Evolutionary conservation across 2,113 vertebrate species (phyloP).

Genomic region (Python bivittatus): DNA sequence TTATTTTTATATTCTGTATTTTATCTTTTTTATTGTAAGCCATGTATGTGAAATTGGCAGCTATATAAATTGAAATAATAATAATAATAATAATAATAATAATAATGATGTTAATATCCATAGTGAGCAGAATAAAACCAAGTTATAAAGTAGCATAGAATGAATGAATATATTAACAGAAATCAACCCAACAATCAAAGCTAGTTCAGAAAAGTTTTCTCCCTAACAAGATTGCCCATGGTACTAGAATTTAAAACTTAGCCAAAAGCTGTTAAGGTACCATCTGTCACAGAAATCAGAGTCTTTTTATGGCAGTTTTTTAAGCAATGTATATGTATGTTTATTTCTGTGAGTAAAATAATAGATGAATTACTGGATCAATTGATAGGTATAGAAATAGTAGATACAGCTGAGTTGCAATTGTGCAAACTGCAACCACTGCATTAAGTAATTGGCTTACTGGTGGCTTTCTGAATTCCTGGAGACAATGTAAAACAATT

Average conservation of each 20-base stretch:
- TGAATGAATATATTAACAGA: neutral
- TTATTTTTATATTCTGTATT: neutral
- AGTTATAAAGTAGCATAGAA: neutral
- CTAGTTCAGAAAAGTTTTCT: neutral
- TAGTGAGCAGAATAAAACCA: neutral
- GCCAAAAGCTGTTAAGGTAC: neutral
- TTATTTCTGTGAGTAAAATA: neutral
- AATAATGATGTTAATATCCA: neutral
- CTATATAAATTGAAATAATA: neutral
- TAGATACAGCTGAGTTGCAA: neutral
- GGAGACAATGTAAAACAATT: neutral
- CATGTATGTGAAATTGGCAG: neutral
- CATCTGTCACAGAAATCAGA: neutral
- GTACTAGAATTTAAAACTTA: neutral
- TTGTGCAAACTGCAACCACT: neutral
- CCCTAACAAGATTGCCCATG: neutral
- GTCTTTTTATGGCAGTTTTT: neutral
- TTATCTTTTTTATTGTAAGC: neutral
- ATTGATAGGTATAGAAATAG: neutral
- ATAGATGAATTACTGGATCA: neutral
- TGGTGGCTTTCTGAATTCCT: neutral
- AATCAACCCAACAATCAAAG: neutral
- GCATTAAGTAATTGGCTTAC: no score
- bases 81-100: neutral
- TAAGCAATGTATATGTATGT: neutral